Evolutionary conservation across 2,113 vertebrate species (phyloP), one percentile per base, ranked within the genome.

Genomic region (Gobiocypris rarus): DNA sequence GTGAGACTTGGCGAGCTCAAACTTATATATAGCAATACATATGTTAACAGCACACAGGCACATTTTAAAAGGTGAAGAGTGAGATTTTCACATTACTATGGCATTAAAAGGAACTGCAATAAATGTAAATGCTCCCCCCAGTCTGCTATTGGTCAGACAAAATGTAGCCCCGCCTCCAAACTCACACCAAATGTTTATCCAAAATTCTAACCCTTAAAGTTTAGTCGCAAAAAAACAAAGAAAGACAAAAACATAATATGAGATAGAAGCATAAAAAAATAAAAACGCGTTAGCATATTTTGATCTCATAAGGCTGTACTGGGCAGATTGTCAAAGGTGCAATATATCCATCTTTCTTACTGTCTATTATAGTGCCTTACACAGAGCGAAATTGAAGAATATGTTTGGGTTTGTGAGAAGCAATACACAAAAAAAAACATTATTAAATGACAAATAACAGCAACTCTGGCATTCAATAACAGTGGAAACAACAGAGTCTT

Each of bases 261-360:
- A 3, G 26, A 67, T 24, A 15, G 15, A 70, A 50, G 24, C 2
- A 24, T 34, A 48, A 24, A 13, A 38, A n/a, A 45, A 50, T n/a
- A 56, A 24, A 22, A 54, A 28, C 7, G 2, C 74, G 17, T n/a
- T 78, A 22, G 45, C 19, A 74, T 17, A 77, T 71, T 9, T 52
- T 9, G 28, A 43, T 71, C 74, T 8, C 65, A 13, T 45, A 82
- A 83, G 52, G 70, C 50, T 63, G 69, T 75, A 38, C n/a, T 28
- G 26, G 43, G 78, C 70, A n/a, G 84, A 88, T 86, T 88, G 82
- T 88, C 87, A 76, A 83, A 43, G 14, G 63, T 81, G 76, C 84
- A 87, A 75, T 56, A 59, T 75, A 77, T 34, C 41, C 5, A 19
- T 78, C 14, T 75, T 77, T 56, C 34, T 69, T 65, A n/a, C 43